Evolutionary conservation across 2,797 vertebrate genomes (phyloP), one percentile per base, ranked within the genome.

Genomic region (Sibirionetta formosa): DNA sequence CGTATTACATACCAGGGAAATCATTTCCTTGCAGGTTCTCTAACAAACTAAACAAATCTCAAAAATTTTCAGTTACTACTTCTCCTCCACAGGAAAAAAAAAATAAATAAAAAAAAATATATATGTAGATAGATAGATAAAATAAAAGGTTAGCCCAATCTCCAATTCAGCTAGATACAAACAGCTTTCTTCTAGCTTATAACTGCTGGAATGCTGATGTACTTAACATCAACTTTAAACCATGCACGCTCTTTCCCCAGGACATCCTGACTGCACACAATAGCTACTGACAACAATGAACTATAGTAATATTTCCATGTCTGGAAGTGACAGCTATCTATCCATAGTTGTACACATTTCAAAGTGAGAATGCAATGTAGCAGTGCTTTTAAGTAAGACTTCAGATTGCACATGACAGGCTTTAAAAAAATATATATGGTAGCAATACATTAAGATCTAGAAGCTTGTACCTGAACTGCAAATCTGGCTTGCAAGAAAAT

Each of bases 231-330:
- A 96, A 93, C 94, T 96, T 93, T 60, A 97, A 92, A 94, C 86
- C 93, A 93, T 78, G 84, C 96, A 96, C 86, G 76, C 98, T 98
- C 98, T 98, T 99, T 98, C 98, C 98, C 98, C 99, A 99, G 99
- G 99, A 99, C 99, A 99, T 99, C 99, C 99, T 99, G 99, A 98
- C 98, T 98, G 98, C 97, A 98, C 98, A 99, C 98, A 99, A 99
- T 99, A 99, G 98, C 97, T 97, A 97, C 97, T 97, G 98, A 98
- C 97, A 98, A 98, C 98, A 98, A 98, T 98, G 96, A 97, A 93
- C 95, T 91, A 83, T 58, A 96, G 94, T 95, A 72, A 96, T 97
- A 96, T 96, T 98, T 97, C 97, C 96, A 93, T 96, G 97, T 96
- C 97, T 97, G 97, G 97, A 98, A 98, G 98, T 97, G 97, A 93